Evolutionary conservation across 2,888 invertebrate species (phyloP).

Genomic region (Brachypalpus laphriformis): DNA sequence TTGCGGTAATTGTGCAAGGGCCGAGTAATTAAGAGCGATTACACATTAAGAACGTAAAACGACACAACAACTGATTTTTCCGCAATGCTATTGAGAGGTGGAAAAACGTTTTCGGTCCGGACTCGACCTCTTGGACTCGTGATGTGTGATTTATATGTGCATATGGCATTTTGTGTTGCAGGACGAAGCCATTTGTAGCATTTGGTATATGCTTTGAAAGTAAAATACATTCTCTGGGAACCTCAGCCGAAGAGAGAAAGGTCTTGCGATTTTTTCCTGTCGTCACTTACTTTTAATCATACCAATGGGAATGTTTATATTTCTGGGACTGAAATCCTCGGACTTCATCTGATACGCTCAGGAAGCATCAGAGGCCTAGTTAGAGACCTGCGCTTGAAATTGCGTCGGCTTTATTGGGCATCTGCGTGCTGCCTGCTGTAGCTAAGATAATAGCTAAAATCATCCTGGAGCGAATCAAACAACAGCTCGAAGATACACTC

Average conservation of each 20-base stretch:
- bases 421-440: no score
- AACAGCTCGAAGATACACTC: no score
- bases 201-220: slow-evolving; percentile 57
- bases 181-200: slow-evolving; percentile 64
- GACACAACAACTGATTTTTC: slow-evolving; percentile 67
- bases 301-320: slow-evolving; percentile 33
- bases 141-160: slow-evolving; percentile 65
- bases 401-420: no score
- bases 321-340: background rate
- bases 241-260: slow-evolving; percentile 21
- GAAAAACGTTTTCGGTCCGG: slow-evolving; percentile 55
- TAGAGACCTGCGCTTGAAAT: no score
- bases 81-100: slow-evolving; percentile 38
- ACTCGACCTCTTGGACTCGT: slow-evolving; percentile 36
- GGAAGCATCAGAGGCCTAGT: no score
- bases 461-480: no score
- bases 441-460: no score
- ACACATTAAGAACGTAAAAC: slow-evolving; percentile 72
- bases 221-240: slow-evolving; percentile 41
- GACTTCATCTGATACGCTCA: no score
- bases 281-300: slow-evolving; percentile 12
- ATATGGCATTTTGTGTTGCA: slow-evolving; percentile 67
- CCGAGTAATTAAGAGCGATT: slow-evolving; percentile 73
- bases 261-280: background rate
- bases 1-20: slow-evolving; percentile 74